These are phyloP conservation scores for Trachops cirrhosus DNA, from an alignment of 2,797 vertebrate genomes.

Conservation along the genomic window DNA sequence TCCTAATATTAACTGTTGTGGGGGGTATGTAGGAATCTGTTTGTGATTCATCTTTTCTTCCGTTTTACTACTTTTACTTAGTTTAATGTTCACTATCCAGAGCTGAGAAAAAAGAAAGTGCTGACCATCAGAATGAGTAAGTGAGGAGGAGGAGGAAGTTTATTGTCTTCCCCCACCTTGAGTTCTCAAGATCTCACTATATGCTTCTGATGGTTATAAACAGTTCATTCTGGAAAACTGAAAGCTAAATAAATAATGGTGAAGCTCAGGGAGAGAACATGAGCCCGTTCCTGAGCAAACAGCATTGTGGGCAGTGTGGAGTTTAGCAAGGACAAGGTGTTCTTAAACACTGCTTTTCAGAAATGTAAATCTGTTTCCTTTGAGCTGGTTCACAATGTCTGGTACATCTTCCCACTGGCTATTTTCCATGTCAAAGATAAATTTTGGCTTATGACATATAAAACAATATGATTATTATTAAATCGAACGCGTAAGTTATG, in stretches of 20 bases:
- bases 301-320: not conserved
- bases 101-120: not conserved
- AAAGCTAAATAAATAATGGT: slow-evolving; percentile 54
- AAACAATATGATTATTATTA: slow-evolving; percentile 21
- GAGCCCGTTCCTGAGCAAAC: slow-evolving; percentile 28
- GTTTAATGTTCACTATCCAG: not conserved
- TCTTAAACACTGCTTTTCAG: not conserved
- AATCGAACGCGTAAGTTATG: not conserved
- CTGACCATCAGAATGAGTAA: not conserved
- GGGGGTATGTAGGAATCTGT: not conserved
- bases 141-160: not conserved
- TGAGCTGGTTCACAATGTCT: not conserved
- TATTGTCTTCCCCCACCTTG: not conserved
- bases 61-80: slow-evolving; percentile 13
- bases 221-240: not conserved
- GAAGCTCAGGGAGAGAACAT: slow-evolving; percentile 22
- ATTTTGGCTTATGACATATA: not conserved
- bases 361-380: not conserved
- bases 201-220: slow-evolving; percentile 1
- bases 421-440: slow-evolving; percentile 9
- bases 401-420: not conserved
- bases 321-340: not conserved
- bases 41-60: not conserved
- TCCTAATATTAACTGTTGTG: not conserved
- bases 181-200: slow-evolving; percentile 2